phyloP scores from a whole-genome alignment of 1,140 invertebrate species.

The Ylistrum balloti region DNA sequence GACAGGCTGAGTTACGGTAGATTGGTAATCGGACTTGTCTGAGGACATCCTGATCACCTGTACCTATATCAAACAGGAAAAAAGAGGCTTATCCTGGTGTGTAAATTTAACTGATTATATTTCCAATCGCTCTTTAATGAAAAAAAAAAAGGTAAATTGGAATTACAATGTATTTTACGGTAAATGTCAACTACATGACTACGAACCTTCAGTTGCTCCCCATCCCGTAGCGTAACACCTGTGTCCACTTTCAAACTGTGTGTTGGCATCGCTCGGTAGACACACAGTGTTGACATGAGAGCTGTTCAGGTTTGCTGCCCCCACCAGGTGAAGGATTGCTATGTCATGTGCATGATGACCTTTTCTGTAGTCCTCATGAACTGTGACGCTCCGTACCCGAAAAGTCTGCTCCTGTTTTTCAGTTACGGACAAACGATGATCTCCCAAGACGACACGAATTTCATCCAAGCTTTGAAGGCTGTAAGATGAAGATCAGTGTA shows the following conservation, averaged over 20 bases:
- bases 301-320: constrained; percentile 14
- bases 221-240: constrained; percentile 46
- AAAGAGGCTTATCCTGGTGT: too few relatives aligned
- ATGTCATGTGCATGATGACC: constrained; percentile 58
- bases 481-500: too few relatives aligned
- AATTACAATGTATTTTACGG: too few relatives aligned
- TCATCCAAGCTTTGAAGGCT: constrained; percentile 57
- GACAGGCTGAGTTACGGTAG: neutral
- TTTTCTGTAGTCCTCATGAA: constrained; percentile 55
- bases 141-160: too few relatives aligned
- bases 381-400: constrained; percentile 46
- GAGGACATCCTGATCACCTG: neutral
- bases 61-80: neutral
- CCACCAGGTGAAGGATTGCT: constrained; percentile 58
- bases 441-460: constrained; percentile 52
- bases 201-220: constrained; percentile 18
- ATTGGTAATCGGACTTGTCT: neutral
- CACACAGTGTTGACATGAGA: constrained; percentile 49
- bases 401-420: constrained; percentile 55
- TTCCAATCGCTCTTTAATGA: too few relatives aligned
- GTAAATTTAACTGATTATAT: too few relatives aligned
- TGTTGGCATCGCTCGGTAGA: constrained; percentile 12
- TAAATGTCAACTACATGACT: too few relatives aligned
- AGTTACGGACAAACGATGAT: constrained; percentile 40
- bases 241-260: neutral